Evolutionary conservation across 2,113 vertebrate genomes (phyloP).

Genomic region (Trichomycterus rosablanca): DNA sequence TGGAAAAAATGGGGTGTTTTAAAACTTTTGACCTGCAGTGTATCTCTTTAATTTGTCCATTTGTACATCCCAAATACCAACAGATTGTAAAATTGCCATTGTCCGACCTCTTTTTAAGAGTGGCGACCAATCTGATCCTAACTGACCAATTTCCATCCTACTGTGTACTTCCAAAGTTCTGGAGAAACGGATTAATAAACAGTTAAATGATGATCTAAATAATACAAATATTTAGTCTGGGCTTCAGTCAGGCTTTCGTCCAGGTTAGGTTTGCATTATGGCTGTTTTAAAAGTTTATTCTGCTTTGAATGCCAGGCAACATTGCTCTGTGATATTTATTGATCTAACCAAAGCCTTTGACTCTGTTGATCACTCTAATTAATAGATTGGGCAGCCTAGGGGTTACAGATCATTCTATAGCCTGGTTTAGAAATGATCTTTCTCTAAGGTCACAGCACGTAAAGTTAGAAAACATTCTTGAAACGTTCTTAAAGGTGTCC

Average conservation of each 20-base stretch:
- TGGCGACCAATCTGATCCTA: background rate
- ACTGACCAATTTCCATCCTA: too few species aligned
- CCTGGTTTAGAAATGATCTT: background rate
- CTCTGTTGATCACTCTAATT: background rate
- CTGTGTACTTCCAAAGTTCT: background rate
- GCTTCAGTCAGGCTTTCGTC: background rate
- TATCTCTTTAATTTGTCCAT: too few species aligned
- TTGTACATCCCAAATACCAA: background rate
- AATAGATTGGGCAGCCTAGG: background rate
- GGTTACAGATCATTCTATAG: background rate
- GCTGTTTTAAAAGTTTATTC: background rate
- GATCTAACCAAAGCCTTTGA: background rate
- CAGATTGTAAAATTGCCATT: background rate
- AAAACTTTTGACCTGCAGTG: too few species aligned
- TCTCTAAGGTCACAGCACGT: background rate
- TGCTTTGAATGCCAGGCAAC: background rate
- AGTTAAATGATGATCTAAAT: background rate
- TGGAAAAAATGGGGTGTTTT: too few species aligned
- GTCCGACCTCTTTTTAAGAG: too few species aligned
- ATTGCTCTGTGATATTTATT: background rate
- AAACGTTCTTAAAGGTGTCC: too few species aligned
- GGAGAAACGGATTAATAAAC: background rate
- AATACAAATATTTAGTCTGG: background rate
- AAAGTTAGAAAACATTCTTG: too few species aligned
- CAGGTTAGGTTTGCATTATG: background rate